Evolutionary conservation across 2,113 vertebrate species (phyloP), one percentile per base, ranked within the genome.

Genomic region (Propithecus coquereli): DNA sequence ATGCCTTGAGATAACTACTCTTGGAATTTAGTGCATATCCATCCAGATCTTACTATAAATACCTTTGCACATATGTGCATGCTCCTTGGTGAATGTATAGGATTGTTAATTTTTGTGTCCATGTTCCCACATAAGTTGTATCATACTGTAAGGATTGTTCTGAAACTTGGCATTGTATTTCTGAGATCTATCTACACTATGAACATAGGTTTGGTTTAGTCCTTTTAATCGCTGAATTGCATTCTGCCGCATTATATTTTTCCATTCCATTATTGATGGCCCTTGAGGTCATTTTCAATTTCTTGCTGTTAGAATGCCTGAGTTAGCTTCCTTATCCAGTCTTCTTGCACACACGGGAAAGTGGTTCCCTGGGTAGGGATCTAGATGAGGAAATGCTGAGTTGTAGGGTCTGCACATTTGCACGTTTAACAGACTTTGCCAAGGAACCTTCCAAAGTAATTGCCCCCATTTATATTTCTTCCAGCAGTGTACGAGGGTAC

Each of bases 271-370:
- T 95, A 68, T 40, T 47, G 87, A 71, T 85, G 45, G 59, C 90
- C 71, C 70, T 92, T 91, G 68, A 59, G 91, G 90, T 83, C 87
- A 94, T 71, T 95, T 95, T 89, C 47, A 91, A 87, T 91, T 95
- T 87, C 71, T 88, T 92, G 70, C 87, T 47, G 54, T 94, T 94
- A 76, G 20, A 83, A 84, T 79, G 80, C 87, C 94, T 94, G 84
- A 94, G 1, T 92, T 87, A 93, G 59, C 87, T 94, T 96, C 43
- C 63, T 89, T 91, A 52, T 45, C 52, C 71, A 94, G 74, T 47
- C 87, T 96, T 92, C 50, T 86, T 71, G 32, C 34, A 61, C 3
- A 14, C 25, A 63, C 6, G 77, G 57, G 40, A 63, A 92, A 71
- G 81, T 70, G 5, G 71, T 95, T 97, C 40, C 66, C 50, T 87